phyloP scores from a whole-genome alignment of 2,888 invertebrate genomes.

The Gastracanthus pulcherrimus region DNA sequence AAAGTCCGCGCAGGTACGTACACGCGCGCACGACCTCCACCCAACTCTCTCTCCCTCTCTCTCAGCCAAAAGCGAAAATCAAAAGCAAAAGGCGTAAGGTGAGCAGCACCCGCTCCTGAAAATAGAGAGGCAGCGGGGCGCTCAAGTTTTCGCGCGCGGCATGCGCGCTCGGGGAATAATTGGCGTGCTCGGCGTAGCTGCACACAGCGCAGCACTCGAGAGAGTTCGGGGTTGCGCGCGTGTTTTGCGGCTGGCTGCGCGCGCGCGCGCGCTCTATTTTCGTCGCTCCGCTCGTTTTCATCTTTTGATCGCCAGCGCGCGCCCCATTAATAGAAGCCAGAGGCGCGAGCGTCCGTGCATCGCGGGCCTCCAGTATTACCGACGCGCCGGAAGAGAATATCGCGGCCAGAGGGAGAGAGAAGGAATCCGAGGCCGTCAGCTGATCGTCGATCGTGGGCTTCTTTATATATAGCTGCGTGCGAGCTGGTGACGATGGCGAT shows the following conservation, averaged over 20 bases:
- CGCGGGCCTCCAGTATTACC: not conserved
- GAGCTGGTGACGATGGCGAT: too few relatives aligned
- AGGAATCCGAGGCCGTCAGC: constrained; percentile 40
- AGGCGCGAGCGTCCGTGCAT: not conserved
- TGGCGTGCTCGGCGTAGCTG: too few relatives aligned
- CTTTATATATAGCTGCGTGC: not conserved
- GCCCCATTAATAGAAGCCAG: too few relatives aligned
- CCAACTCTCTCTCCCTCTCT: too few relatives aligned
- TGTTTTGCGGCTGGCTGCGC: too few relatives aligned
- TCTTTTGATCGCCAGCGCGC: too few relatives aligned
- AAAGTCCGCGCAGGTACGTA: not conserved
- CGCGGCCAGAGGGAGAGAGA: not conserved
- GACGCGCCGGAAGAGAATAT: not conserved
- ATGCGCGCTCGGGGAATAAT: constrained; percentile 31
- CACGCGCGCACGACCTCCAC: not conserved
- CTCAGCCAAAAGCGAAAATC: too few relatives aligned
- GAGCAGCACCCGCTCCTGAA: too few relatives aligned
- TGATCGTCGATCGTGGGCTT: constrained; percentile 5
- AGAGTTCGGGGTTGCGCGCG: not conserved
- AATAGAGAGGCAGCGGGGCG: not conserved
- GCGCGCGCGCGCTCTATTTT: constrained; percentile 28
- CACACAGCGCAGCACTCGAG: not conserved
- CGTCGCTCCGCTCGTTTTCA: not conserved
- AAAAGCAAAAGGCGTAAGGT: too few relatives aligned
- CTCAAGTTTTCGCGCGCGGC: constrained; percentile 6